A percentile compares a stretch with the other conserved stretches of the same genome.
These are phyloP conservation scores for Oryctolagus cuniculus DNA, from an alignment of 2,113 vertebrate genomes.

Conservation along the genomic window DNA sequence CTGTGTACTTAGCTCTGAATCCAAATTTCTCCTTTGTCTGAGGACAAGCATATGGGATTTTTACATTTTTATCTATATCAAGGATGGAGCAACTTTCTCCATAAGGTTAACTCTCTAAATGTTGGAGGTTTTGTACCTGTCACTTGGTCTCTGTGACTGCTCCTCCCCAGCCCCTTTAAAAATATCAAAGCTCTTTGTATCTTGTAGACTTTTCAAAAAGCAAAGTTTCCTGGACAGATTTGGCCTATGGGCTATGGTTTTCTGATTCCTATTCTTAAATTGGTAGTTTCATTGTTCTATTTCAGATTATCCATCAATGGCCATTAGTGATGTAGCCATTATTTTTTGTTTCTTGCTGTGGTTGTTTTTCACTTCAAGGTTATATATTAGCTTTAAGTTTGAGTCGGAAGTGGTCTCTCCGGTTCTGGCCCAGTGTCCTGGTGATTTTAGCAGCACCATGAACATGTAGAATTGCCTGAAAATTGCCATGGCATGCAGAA, in stretches of 20 bases:
- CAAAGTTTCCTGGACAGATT: not conserved
- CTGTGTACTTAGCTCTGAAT: not conserved
- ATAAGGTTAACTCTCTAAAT: not conserved
- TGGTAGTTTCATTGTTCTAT: not conserved
- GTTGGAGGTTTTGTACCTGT: not conserved
- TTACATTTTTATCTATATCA: not conserved
- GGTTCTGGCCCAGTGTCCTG: not conserved
- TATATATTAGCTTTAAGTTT: not conserved
- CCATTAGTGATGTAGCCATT: not conserved
- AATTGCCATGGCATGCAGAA: not conserved
- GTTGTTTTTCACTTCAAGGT: constrained; percentile 3
- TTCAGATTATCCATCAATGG: not conserved
- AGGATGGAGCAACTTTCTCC: not conserved
- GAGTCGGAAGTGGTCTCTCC: not conserved
- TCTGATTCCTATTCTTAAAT: not conserved
- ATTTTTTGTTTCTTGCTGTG: not conserved
- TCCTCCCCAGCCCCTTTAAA: not conserved
- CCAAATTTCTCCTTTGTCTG: not conserved
- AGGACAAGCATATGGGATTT: not conserved
- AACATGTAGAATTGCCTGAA: not conserved
- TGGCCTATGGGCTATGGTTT: not conserved
- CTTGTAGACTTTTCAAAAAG: not conserved
- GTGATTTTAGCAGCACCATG: not conserved
- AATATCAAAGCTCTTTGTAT: not conserved
- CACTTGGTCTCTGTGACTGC: not conserved